A percentile compares a stretch with the other conserved stretches of the same genome.
Conservation (phyloP, 2,113 vertebrate genomes). For the Lepidothrix coronata region DNA sequence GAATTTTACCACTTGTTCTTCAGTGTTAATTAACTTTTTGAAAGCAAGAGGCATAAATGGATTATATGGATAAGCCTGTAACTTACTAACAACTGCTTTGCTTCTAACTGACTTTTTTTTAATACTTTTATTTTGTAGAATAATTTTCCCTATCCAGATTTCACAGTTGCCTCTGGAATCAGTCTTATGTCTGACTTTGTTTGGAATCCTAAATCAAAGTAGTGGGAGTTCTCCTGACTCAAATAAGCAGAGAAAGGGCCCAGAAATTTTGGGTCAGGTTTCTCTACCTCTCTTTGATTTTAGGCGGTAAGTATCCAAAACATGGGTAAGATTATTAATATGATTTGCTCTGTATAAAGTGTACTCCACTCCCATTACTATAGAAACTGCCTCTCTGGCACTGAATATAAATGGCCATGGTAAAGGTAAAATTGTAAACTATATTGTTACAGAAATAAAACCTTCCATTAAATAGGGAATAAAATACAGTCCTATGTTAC, state of each 20-base stretch:
- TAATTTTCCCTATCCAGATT: constrained; percentile 94
- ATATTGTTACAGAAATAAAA: not conserved
- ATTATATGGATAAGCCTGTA: not conserved
- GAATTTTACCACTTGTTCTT: not conserved
- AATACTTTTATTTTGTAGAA: constrained; percentile 75
- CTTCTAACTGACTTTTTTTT: constrained; percentile 20
- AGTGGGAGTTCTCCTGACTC: constrained; percentile 90
- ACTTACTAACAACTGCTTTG: constrained; percentile 4
- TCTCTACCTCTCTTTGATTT: constrained; percentile 94
- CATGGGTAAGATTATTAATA: not conserved
- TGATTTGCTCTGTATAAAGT: not conserved
- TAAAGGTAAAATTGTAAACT: not conserved
- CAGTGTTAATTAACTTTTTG: not conserved
- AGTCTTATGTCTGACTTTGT: constrained; percentile 86
- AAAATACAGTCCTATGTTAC: not conserved
- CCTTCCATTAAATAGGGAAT: not conserved
- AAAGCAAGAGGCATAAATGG: not conserved
- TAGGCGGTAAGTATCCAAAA: constrained; percentile 79
- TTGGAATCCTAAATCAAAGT: constrained; percentile 89
- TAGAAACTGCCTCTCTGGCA: not conserved
- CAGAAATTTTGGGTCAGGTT: constrained; percentile 90
- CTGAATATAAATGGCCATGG: not conserved
- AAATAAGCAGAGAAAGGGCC: constrained; percentile 92
- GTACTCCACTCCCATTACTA: not conserved
- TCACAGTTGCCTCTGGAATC: constrained; percentile 93